Base-by-base conservation (phyloP, 2,113 vertebrate genomes). In the Esox niger region DNA sequence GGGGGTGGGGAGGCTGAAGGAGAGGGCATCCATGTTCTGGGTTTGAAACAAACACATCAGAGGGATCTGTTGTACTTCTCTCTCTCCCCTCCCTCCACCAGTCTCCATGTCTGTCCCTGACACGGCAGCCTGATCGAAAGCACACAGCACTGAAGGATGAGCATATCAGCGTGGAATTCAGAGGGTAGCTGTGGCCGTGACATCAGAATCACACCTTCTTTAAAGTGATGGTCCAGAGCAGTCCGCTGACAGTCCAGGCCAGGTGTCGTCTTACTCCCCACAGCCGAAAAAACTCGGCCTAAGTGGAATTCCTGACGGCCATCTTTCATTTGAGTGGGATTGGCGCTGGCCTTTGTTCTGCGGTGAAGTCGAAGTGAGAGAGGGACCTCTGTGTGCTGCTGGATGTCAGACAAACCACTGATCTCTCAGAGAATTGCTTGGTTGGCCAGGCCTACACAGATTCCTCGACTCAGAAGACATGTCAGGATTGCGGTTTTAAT, bases 171-270 rank as follows among this genome's bases (percentile, higher is more conserved):
- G 21, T 67, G 73, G 68, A 81, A 80, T 80, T 64, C 27, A 31
- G 57, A 20, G 23, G 57, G 64, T 70, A 47, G 75, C 69, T 76
- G 70, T 11, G 64, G 68, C 57, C 71, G 76, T 76, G 65, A 83
- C 78, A 81, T 72, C 70, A 83, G 70, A 60, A 64, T 73, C 63
- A 59, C 70, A 59, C 56, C 38, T 70, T 81, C 78, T 74, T 71
- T 70, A 62, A 64, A 43, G 38, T 43, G 38, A 15, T 10, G 54
- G 31, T 57, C 30, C 57, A 63, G 27, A 81, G 59, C 26, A 32
- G 62, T 77, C 66, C 69, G 63, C 38, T 43, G 38, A 43, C 38
- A 43, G 52, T 66, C 25, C 27, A 63, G 58, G 67, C 73, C 47
- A 54, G 56, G 70, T 73, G 61, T 80, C 67, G 27, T 31, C 31